Evolutionary conservation across 2,113 vertebrate genomes (phyloP).

Genomic region (Spheniscus mendiculus): DNA sequence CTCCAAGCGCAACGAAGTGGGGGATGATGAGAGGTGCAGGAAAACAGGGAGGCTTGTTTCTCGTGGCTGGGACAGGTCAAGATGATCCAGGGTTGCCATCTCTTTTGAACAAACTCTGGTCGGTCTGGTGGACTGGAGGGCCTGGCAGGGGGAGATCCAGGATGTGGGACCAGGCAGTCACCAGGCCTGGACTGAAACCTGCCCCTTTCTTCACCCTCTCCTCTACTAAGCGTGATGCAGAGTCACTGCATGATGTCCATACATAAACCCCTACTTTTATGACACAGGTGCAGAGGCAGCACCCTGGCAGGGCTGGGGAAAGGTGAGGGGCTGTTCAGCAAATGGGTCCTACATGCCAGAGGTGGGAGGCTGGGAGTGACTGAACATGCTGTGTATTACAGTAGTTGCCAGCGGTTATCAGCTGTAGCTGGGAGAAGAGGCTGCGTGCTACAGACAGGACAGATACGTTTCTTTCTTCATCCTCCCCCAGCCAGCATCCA

Average conservation of each 20-base stretch:
- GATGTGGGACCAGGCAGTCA: no score
- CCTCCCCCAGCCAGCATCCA: not conserved
- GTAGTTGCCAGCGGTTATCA: not conserved
- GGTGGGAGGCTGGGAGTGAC: not conserved
- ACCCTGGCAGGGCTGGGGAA: not conserved
- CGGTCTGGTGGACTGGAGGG: not conserved
- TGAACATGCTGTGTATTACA: not conserved
- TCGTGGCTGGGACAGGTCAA: not conserved
- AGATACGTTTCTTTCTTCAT: not conserved
- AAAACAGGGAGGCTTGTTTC: accelerated
- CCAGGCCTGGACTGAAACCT: not conserved
- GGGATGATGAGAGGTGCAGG: not conserved
- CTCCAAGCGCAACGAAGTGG: accelerated
- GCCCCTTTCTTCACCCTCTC: not conserved
- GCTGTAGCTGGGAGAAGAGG: not conserved
- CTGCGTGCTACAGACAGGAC: not conserved
- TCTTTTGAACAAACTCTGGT: not conserved
- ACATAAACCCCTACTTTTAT: not conserved
- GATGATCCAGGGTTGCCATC: accelerated
- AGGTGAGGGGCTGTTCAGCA: not conserved
- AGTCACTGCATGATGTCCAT: not conserved
- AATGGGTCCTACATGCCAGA: no score
- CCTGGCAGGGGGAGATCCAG: not conserved
- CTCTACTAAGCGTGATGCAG: not conserved
- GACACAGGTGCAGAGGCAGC: not conserved